A percentile compares a stretch with the other conserved stretches of the same genome.
phyloP scores from a whole-genome alignment of 23 tunicate genomes.

The Ciona savignyi region DNA sequence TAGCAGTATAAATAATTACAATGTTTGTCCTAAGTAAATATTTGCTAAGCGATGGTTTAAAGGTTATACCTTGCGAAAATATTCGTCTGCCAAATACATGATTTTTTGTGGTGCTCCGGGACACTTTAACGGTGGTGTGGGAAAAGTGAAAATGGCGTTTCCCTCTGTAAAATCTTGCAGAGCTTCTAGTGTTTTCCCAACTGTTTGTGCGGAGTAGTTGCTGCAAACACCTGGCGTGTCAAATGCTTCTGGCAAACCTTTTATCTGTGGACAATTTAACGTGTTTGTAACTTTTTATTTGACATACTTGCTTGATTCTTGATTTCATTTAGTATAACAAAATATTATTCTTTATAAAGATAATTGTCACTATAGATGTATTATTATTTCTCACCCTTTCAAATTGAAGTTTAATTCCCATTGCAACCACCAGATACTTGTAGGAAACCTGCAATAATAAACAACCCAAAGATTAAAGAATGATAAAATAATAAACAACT shows the following conservation, averaged over 20 bases:
- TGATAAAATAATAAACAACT: no score
- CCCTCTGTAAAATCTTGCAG: constrained; percentile 76
- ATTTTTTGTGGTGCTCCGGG: constrained; percentile 98
- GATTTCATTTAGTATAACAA: no score
- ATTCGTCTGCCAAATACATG: constrained; percentile 88
- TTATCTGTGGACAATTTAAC: constrained; percentile 39
- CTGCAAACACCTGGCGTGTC: constrained; percentile 93
- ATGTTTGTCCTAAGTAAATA: no score
- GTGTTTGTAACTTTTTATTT: no score
- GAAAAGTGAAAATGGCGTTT: constrained; percentile 96
- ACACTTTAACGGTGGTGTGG: constrained; percentile 80
- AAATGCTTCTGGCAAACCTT: constrained; percentile 84
- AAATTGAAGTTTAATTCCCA: constrained; percentile 70
- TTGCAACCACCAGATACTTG: constrained; percentile 83
- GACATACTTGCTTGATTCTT: no score
- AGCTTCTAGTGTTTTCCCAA: constrained; percentile 54
- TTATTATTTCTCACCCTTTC: constrained; percentile 76
- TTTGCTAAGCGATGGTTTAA: no score
- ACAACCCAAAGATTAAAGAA: not conserved
- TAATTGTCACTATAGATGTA: no score
- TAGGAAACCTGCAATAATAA: constrained; percentile 32
- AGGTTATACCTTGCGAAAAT: constrained; percentile 66
- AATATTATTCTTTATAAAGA: no score
- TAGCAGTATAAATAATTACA: no score
- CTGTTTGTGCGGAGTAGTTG: constrained; percentile 79